Evolutionary conservation across 2,113 vertebrate species (phyloP), one percentile per base, ranked within the genome.

Genomic region (Turdus rufiventris): DNA sequence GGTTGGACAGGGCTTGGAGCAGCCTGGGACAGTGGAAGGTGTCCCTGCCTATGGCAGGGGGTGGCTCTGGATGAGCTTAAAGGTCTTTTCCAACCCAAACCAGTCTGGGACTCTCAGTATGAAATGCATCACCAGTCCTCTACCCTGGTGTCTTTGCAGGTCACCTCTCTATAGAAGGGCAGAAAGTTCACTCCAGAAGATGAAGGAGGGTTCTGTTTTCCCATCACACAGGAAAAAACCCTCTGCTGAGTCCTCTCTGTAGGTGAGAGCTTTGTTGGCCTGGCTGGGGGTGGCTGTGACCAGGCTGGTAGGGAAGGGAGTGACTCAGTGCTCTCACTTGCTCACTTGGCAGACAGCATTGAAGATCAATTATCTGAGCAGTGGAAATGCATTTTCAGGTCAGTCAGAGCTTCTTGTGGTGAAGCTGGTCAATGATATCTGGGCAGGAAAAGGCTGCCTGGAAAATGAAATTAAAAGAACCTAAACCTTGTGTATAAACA

Each of bases 291-390:
- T 25, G 71, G 53, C 48, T 85, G 62, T 18, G 51, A 13, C 34
- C 48, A 19, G 51, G 47, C 84, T 77, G 56, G 47, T 15, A 43
- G 75, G 51, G 34, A 34, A 17, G 2, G 1, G 40, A 67, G 40
- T 85, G 89, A 90, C 57, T 95, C 93, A 85, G 56, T n/a, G 78
- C 82, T 85, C 65, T 88, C 85, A 58, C 75, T 83, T 72, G 91
- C 65, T 88, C 85, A 58, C 75, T 83, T 72, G 91, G 75, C 75
- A 82, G 33, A 60, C 40, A 40, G 54, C 51, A 18, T 48, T 72
- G 86, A 67, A 88, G 62, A 85, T 91, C 66, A 83, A 91, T 85
- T 88, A 79, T 72, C 66, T 60, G 87, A 85, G 76, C 71, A 71
- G 38, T 60, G 57, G 43, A 88, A 95, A 92, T 72, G 79, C 61